Evolutionary conservation across 2,113 vertebrate species (phyloP).

Genomic region (Otus sunia): DNA sequence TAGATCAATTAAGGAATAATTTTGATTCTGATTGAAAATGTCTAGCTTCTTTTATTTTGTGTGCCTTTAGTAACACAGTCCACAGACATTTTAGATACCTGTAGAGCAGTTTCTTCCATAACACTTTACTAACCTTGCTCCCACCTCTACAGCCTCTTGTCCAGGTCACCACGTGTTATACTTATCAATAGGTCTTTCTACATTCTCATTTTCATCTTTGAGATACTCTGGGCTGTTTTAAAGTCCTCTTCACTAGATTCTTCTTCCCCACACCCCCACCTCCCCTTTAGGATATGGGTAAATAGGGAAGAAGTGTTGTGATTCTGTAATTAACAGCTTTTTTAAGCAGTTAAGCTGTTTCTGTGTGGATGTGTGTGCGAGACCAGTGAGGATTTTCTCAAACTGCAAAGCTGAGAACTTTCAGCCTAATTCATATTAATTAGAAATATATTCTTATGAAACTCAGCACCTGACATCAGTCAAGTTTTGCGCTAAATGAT

Average conservation of each 20-base stretch:
- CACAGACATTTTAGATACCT: neutral
- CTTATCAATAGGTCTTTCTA: neutral
- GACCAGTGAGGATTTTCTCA: neutral
- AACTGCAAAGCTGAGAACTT: neutral
- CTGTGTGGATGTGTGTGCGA: neutral
- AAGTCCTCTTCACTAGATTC: neutral
- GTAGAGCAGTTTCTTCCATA: neutral
- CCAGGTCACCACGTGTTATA: neutral
- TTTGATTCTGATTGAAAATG: neutral
- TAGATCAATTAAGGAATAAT: neutral
- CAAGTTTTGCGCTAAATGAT: neutral
- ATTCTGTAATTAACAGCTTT: neutral
- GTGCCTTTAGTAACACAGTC: neutral
- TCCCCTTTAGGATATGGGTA: neutral
- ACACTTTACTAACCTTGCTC: neutral
- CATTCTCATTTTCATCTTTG: neutral
- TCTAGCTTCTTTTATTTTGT: neutral
- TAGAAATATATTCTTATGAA: neutral
- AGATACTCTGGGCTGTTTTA: neutral
- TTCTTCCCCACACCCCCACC: neutral
- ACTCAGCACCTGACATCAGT: neutral
- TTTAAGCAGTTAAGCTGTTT: neutral
- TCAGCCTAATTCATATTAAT: neutral
- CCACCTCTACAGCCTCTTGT: neutral
- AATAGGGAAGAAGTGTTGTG: neutral